Base-by-base conservation (phyloP, 2,888 invertebrate genomes). In the Drosophila koepferae region DNA sequence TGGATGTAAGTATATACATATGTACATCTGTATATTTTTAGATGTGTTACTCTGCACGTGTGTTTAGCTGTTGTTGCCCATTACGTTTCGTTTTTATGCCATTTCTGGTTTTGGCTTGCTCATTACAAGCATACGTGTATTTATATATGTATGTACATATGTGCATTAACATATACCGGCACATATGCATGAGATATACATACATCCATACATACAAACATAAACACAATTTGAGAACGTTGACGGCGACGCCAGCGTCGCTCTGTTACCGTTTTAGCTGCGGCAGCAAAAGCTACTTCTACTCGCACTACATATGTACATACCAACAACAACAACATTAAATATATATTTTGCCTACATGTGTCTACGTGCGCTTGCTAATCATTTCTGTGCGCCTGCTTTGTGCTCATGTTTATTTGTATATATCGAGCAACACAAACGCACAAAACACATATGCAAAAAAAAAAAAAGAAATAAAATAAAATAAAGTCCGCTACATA, bases 361-460 rank as follows among this genome's bases (percentile, higher is more conserved):
- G 63, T 40, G 48, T 18, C 53, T 71, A 63, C 66, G 72, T 71
- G 62, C 58, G 63, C 64, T 63, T 88, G 77, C 89, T 90, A 83
- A 80, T 84, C 81, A 74, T 80, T 86, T 65, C 90, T 90, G 88
- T 66, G 67, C 91, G 86, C 89, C 89, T 91, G 89, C 81, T 91
- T 78, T 72, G 68, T 72, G 79, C 84, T 86, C 89, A 89, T 91
- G 91, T 89, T 86, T 89, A 86, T 89, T 89, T 91, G 86, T 91
- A 89, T 90, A 89, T 89, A 89, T 89, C 86, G 89, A 81, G 85
- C 86, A 84, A 90, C 83, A 86, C 91, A 91, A 82, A 82, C 85
- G 81, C 86, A 86, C 82, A 72, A 74, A 73, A 69, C 72, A 68
- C 74, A 81, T 82, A 80, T 81, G 82, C 78, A 86, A 86, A 88